Percentiles rank a stretch among this genome's conserved stretches.
phyloP scores from a whole-genome alignment of 2,113 vertebrate species.

The Aptenodytes forsteri region DNA sequence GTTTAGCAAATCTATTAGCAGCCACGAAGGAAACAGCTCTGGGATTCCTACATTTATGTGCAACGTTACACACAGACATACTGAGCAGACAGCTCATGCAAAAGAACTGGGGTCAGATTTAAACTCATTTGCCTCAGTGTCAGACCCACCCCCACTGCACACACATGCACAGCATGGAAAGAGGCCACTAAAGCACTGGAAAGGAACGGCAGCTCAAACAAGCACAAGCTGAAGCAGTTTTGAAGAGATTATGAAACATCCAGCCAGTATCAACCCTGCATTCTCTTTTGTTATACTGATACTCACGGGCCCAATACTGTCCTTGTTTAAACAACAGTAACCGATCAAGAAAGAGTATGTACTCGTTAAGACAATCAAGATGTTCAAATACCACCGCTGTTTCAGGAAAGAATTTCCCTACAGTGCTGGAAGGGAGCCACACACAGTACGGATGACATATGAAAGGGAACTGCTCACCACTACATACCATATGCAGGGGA shows the following conservation, averaged over 20 bases:
- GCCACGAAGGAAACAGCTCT: background rate
- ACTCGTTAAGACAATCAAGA: background rate
- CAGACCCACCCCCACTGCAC: background rate
- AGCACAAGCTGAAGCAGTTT: background rate
- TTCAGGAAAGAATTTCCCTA: background rate
- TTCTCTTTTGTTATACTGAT: background rate
- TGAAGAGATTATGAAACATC: background rate
- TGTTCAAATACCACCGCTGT: background rate
- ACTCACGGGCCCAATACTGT: background rate
- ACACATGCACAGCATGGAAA: background rate
- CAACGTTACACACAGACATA: background rate
- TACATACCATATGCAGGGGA: background rate
- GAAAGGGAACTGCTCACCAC: background rate
- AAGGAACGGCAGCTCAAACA: background rate
- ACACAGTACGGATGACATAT: fast-evolving
- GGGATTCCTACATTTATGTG: background rate
- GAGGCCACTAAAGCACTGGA: background rate
- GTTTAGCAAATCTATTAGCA: background rate
- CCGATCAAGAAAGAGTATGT: background rate
- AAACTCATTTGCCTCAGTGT: background rate
- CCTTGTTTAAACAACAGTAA: background rate
- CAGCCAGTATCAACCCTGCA: background rate
- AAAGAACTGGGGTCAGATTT: background rate
- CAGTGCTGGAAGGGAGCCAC: background rate
- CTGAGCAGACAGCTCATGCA: background rate